phyloP scores from a whole-genome alignment of 2,888 invertebrate genomes.

The Melipona bicolor region DNA sequence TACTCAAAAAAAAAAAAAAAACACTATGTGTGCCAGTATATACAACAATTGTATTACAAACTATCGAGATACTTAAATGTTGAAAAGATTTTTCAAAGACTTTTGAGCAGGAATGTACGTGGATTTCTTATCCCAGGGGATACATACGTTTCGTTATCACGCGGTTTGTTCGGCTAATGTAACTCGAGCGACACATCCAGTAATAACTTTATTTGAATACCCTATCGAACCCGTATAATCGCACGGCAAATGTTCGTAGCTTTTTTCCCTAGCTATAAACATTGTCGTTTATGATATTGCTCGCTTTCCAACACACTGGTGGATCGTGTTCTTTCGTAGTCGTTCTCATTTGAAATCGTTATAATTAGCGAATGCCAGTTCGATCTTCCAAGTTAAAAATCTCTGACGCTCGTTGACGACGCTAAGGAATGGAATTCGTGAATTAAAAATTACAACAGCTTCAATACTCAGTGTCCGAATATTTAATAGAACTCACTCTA shows the following conservation, averaged over 20 bases:
- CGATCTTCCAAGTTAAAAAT: constrained; percentile 44
- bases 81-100: too few species aligned
- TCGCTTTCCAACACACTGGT: constrained; percentile 16
- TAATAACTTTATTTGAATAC: constrained; percentile 77
- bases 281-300: constrained; percentile 70
- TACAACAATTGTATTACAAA: too few species aligned
- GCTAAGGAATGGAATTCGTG: neutral
- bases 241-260: constrained; percentile 62
- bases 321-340: constrained; percentile 31
- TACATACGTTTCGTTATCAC: constrained; percentile 46
- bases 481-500: too few species aligned
- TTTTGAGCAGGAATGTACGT: too few species aligned
- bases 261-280: constrained; percentile 62
- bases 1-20: too few species aligned
- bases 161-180: constrained; percentile 65
- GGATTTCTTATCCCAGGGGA: neutral
- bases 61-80: too few species aligned
- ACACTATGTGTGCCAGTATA: too few species aligned
- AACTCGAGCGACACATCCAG: constrained; percentile 69
- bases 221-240: constrained; percentile 74
- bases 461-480: neutral
- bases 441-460: too few species aligned
- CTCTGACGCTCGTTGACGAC: too few species aligned
- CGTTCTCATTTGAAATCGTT: constrained; percentile 73
- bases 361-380: constrained; percentile 68